Evolutionary conservation across 2,797 vertebrate species (phyloP).

Genomic region (Argentina silus): DNA sequence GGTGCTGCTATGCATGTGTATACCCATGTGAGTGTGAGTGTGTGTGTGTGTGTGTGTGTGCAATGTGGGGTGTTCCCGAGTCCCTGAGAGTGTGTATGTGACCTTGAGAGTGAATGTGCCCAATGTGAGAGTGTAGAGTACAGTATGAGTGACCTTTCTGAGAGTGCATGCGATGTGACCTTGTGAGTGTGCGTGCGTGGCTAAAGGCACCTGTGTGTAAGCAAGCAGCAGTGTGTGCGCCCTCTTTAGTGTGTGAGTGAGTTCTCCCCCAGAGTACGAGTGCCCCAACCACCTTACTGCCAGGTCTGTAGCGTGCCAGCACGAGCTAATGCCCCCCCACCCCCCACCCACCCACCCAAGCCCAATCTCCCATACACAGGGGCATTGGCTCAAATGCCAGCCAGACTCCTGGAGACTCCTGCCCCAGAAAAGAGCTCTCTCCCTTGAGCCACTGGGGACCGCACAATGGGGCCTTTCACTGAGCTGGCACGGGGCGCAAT

Average conservation of each 20-base stretch:
- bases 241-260: neutral
- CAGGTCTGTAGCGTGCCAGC: constrained; percentile 47
- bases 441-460: constrained; percentile 44
- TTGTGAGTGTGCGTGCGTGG: neutral
- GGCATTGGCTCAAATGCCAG: constrained; percentile 46
- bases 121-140: neutral
- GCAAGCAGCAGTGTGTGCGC: neutral
- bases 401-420: constrained; percentile 60
- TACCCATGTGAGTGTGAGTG: constrained; percentile 24
- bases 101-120: no score
- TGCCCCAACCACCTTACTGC: constrained; percentile 23
- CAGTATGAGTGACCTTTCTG: neutral
- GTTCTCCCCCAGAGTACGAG: no score
- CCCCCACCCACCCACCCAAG: constrained; percentile 39
- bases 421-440: constrained; percentile 18
- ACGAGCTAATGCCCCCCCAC: constrained; percentile 46
- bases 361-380: constrained; percentile 51
- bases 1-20: constrained; percentile 2
- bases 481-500: constrained; percentile 21
- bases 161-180: constrained; percentile 13
- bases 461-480: constrained; percentile 72
- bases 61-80: no score
- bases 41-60: constrained; percentile 8
- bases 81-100: no score
- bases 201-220: no score